Base-by-base conservation (phyloP, 2,888 invertebrate genomes). In the Salpingus planirostris region DNA sequence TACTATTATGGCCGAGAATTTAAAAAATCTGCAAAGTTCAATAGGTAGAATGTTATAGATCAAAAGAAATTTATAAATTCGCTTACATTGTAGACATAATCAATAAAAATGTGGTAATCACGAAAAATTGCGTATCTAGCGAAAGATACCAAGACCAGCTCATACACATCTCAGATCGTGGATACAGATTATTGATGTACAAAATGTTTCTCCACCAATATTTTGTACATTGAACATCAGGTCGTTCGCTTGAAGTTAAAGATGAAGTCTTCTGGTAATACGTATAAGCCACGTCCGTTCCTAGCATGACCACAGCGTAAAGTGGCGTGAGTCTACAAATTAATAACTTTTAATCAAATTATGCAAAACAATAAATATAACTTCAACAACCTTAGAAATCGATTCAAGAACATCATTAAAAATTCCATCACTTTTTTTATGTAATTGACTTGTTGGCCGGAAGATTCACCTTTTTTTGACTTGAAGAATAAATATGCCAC, bases 191-290 rank as follows among this genome's bases (percentile, higher is more conserved):
- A 46, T 68, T 67, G 24, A 70, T 67, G 44, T 69, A 70, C 2
- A 71, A 46, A 2, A 71, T 24, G 49, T 71, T 71, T 40, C 68
- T 57, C 70, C 71, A 71, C 70, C 71, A 70, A 42, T 67, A 68
- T 39, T 64, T 64, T 2, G 59, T 49, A 42, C 71, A 71, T n/a
- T 51, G 39, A 1, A 57, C 54, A 12, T 67, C 61, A 4, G 60
- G 52, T 11, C 50, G 46, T 44, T 70, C 69, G 7, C 43, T 43
- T 27, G 59, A 51, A 34, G 58, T 46, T 38, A 67, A 60, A 11
- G 59, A 51, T 3, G 69, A 65, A 1, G 55, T 55, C 29, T 62
- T 49, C 2, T 50, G 54, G 29, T 65, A 60, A 48, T 59, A 65
- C 1, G 54, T 50, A n/a, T 59, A 58, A 35, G 65, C 54, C 1